Percentiles rank a stretch among this genome's conserved stretches.
phyloP scores from a whole-genome alignment of 2,113 vertebrate genomes.

The Piprites chloris region DNA sequence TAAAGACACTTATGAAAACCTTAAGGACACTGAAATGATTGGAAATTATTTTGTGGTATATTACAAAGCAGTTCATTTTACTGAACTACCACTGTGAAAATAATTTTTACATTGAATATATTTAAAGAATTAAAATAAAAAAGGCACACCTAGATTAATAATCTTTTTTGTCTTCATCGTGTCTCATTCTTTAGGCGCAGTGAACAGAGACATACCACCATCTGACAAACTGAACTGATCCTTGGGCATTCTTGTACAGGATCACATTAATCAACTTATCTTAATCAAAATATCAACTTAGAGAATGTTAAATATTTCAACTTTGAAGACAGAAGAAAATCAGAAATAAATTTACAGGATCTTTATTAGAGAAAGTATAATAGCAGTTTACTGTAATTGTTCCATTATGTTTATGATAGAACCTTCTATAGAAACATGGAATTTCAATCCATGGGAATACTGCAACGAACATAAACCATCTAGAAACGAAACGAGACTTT shows the following conservation, averaged over 20 bases:
- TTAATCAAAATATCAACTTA: background rate
- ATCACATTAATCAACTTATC: background rate
- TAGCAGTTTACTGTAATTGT: background rate
- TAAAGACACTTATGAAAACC: background rate
- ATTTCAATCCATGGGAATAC: background rate
- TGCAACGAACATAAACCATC: background rate
- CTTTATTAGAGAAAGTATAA: background rate
- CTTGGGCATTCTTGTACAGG: background rate
- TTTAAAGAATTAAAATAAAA: background rate
- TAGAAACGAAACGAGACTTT: accelerated
- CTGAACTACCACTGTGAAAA: background rate
- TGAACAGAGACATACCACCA: background rate
- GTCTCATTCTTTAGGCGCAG: background rate
- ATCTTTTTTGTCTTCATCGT: background rate
- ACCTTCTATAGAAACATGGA: background rate
- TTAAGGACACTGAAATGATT: background rate
- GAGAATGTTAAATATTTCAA: background rate
- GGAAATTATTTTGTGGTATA: background rate
- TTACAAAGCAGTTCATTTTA: background rate
- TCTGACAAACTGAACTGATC: background rate
- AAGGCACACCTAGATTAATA: background rate
- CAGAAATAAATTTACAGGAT: background rate
- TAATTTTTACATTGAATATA: background rate
- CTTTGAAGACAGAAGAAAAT: background rate
- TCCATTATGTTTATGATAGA: background rate